Evolutionary conservation across 2,888 invertebrate genomes (phyloP), one percentile per base, ranked within the genome.

Genomic region (Linyphia triangularis): DNA sequence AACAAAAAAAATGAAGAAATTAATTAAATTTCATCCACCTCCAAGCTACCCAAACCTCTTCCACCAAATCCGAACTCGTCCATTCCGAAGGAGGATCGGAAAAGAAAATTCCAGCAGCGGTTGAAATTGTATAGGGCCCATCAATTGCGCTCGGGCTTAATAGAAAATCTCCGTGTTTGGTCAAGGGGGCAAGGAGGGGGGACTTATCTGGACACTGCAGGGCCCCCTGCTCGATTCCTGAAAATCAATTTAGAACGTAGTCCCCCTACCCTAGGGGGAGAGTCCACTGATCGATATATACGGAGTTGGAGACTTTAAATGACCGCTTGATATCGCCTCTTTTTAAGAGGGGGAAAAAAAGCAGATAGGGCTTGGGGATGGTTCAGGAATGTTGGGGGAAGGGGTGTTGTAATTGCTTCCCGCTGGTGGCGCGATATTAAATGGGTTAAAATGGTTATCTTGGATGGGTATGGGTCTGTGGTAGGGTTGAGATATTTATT

Each of bases 71-170:
- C 72, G 82, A 43, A 61, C 72, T 51, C 59, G 28, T 51, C 84
- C 67, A 77, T 73, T 83, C 61, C 83, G 37, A 37, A n/a, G 72
- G 19, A 51, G 63, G 73, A 65, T 13, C 57, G 61, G 6, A 3
- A 75, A 75, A 81, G 75, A 75, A 67, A 72, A 85, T 77, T 85
- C 70, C 84, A 61, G 61, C 84, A 61, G 61, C 84, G 75, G 84
- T 85, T 85, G 84, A 85, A 85, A 85, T 85, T 77, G 84, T 85
- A 85, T 85, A 85, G 84, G 84, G 84, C 84, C 84, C 84, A 85
- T 85, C 84, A 85, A 85, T 85, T 85, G 84, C 84, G 75, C 77
- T 77, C 75, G 75, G 84, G 77, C 84, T 85, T 85, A 85, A 85
- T 85, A 85, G 84, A 85, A 85, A 85, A 85, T 85, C 84, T 85